phyloP scores from a whole-genome alignment of 2,888 invertebrate species.

The Luffia ferchaultella region DNA sequence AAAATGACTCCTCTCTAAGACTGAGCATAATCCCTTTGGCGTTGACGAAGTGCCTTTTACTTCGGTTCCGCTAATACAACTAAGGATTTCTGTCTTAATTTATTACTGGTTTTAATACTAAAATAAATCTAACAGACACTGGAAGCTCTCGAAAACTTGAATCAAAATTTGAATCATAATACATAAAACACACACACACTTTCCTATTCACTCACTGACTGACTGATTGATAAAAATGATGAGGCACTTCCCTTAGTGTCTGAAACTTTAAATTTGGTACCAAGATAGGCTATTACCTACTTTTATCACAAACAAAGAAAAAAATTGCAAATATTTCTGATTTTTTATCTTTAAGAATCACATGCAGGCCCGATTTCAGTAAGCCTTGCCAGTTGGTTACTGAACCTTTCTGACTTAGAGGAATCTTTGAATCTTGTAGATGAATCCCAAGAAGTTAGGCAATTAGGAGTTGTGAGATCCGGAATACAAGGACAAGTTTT shows the following conservation, averaged over 20 bases:
- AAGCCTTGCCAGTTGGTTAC: too few relatives aligned
- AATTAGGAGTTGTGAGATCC: too few relatives aligned
- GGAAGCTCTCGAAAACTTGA: background rate
- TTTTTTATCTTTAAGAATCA: too few relatives aligned
- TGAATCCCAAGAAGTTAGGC: too few relatives aligned
- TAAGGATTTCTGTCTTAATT: background rate
- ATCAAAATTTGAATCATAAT: background rate
- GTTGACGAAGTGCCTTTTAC: background rate
- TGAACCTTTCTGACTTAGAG: too few relatives aligned
- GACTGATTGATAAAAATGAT: background rate
- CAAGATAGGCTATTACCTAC: background rate
- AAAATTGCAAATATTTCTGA: too few relatives aligned
- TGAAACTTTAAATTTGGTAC: background rate
- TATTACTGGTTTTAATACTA: background rate
- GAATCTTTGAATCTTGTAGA: too few relatives aligned
- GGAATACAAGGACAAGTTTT: too few relatives aligned
- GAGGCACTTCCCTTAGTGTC: background rate
- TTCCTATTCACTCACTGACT: background rate
- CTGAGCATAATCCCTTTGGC: background rate
- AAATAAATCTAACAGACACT: background rate
- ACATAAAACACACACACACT: background rate
- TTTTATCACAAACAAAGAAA: too few relatives aligned
- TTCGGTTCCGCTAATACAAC: background rate
- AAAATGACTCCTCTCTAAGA: background rate
- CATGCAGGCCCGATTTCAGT: too few relatives aligned